Percentiles rank a stretch among this genome's conserved stretches.
phyloP scores from a whole-genome alignment of 2,888 invertebrate genomes.

The Brenthis daphne region DNA sequence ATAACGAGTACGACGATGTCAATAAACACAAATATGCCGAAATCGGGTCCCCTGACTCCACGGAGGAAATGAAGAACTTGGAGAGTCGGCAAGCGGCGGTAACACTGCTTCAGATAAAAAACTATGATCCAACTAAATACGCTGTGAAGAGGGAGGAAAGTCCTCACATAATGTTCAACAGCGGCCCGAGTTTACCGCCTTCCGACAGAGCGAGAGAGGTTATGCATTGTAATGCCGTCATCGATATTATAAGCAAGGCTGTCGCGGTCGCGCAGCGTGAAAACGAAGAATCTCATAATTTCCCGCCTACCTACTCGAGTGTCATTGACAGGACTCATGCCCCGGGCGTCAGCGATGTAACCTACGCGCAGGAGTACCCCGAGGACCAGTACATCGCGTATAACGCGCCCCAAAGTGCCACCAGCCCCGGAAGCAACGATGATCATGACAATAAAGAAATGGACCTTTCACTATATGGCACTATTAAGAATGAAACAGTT shows the following conservation, averaged over 20 bases:
- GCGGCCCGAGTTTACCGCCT: conserved; percentile 80
- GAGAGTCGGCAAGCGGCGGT: conserved; percentile 80
- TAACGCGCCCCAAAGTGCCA: conserved; percentile 55
- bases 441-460: conserved; percentile 76
- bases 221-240: conserved; percentile 79
- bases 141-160: conserved; percentile 70
- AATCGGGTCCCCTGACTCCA: conserved; percentile 76
- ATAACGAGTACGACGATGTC: conserved; percentile 60
- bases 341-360: conserved; percentile 47
- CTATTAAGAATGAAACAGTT: conserved; percentile 67
- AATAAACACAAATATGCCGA: conserved; percentile 69
- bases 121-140: conserved; percentile 78
- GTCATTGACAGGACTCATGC: conserved; percentile 64
- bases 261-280: conserved; percentile 78
- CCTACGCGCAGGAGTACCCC: conserved; percentile 63
- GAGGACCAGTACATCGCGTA: conserved; percentile 68
- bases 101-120: conserved; percentile 77
- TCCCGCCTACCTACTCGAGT: conserved; percentile 60
- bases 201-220: conserved; percentile 79
- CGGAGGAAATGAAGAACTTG: conserved; percentile 79
- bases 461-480: conserved; percentile 73
- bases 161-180: conserved; percentile 83
- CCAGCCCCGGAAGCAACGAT: conserved; percentile 66
- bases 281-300: conserved; percentile 72
- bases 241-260: conserved; percentile 79